A percentile compares a stretch with the other conserved stretches of the same genome.
Conservation (phyloP, 2,113 vertebrate genomes). For the Malurus elegans region DNA sequence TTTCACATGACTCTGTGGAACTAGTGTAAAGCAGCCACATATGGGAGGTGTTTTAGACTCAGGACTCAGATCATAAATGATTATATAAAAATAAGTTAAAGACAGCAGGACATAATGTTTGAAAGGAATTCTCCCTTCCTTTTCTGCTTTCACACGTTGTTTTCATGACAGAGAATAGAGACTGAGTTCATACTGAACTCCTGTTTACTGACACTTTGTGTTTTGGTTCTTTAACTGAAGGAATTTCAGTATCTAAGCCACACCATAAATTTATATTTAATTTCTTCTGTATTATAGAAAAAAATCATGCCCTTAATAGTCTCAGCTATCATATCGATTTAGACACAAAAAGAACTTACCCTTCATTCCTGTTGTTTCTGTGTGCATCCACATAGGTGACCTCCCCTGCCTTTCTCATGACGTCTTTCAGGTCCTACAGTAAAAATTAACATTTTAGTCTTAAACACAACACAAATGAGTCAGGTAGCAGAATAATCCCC, state of each 20-base stretch:
- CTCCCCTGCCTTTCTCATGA: constrained; percentile 93
- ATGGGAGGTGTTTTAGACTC: neutral
- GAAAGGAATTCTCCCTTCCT: neutral
- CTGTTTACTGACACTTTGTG: neutral
- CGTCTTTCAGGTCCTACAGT: constrained; percentile 89
- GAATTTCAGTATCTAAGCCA: neutral
- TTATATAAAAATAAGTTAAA: neutral
- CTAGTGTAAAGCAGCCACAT: neutral
- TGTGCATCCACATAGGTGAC: constrained; percentile 94
- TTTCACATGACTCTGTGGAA: neutral
- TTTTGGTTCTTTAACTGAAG: neutral
- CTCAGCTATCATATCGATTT: neutral
- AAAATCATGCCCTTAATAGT: neutral
- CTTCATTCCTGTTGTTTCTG: constrained; percentile 90
- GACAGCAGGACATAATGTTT: neutral
- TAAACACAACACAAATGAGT: neutral
- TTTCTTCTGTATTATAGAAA: neutral
- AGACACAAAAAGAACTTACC: constrained; percentile 66
- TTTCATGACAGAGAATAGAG: neutral
- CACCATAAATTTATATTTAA: neutral
- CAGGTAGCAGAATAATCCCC: neutral
- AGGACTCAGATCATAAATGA: neutral
- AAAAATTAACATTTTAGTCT: constrained; percentile 47
- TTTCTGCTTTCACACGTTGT: neutral
- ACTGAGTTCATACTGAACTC: neutral